These are phyloP conservation scores for Steatocranus sp. DNA, from an alignment of 2,797 vertebrate species.

Conservation along the genomic window DNA sequence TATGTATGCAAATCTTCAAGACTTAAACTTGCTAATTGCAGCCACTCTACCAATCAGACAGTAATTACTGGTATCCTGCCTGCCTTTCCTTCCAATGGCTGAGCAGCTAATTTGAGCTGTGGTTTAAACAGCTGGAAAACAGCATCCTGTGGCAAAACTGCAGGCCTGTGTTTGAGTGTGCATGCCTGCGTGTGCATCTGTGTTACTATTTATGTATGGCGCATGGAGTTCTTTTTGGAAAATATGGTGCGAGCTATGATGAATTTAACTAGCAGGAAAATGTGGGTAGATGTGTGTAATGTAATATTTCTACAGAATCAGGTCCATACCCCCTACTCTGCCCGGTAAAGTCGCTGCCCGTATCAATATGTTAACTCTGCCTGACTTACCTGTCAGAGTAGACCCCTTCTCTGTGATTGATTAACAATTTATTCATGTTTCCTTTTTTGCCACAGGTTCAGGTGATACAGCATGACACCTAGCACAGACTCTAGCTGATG, in stretches of 20 bases:
- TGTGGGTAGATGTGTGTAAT: constrained; percentile 1
- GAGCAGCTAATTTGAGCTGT: constrained; percentile 82
- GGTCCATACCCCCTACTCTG: not conserved
- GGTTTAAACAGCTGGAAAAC: constrained; percentile 82
- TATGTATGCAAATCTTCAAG: constrained; percentile 62
- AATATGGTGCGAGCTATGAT: constrained; percentile 28
- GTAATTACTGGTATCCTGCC: constrained; percentile 87
- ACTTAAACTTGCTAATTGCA: constrained; percentile 78
- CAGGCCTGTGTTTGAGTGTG: constrained; percentile 44
- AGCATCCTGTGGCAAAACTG: constrained; percentile 66
- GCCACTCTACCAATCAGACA: constrained; percentile 82
- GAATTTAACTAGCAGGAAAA: constrained; percentile 41
- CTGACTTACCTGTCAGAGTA: constrained; percentile 45
- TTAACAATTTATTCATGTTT: constrained; percentile 71
- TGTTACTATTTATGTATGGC: constrained; percentile 36
- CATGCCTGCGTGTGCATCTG: constrained; percentile 13
- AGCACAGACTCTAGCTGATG: constrained; percentile 50
- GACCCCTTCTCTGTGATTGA: constrained; percentile 55
- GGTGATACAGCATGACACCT: constrained; percentile 50
- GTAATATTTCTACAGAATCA: constrained; percentile 21
- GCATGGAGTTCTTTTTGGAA: constrained; percentile 34
- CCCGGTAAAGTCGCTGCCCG: constrained; percentile 1
- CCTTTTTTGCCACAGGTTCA: constrained; percentile 51
- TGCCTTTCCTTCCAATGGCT: constrained; percentile 81
- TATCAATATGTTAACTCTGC: constrained; percentile 40